Percentiles rank a stretch among this genome's conserved stretches.
phyloP scores from a whole-genome alignment of 2,888 invertebrate species.

The Diabrotica balteata region DNA sequence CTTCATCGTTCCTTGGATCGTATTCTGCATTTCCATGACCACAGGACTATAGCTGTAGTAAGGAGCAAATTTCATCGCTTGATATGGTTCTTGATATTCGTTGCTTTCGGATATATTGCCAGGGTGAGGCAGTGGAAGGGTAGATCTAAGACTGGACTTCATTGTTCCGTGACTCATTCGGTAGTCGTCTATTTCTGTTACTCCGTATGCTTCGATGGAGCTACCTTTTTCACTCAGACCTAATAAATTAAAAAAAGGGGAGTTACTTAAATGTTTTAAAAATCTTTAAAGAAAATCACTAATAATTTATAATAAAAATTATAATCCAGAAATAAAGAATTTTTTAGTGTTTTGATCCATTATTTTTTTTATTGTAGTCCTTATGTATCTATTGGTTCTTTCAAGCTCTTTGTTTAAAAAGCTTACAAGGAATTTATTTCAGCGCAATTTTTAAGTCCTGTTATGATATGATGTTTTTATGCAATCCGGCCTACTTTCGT shows the following conservation, averaged over 20 bases:
- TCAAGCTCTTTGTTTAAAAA: no score
- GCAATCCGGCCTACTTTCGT: no score
- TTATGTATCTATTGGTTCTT: no score
- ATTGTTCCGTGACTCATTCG: conserved; percentile 64
- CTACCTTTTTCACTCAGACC: conserved; percentile 38
- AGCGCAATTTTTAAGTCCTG: no score
- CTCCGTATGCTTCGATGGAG: conserved; percentile 66
- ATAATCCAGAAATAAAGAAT: no score
- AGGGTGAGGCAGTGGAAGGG: conserved; percentile 64
- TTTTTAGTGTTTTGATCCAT: no score
- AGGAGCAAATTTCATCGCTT: conserved; percentile 76
- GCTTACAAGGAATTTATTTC: no score
- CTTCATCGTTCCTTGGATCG: conserved; percentile 63
- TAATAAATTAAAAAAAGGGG: conserved; percentile 9
- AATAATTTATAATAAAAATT: no score
- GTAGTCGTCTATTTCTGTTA: conserved; percentile 68
- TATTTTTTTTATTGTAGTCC: no score
- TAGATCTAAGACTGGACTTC: conserved; percentile 62
- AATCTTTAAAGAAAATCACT: no score
- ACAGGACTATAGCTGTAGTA: conserved; percentile 80
- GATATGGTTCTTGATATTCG: conserved; percentile 82
- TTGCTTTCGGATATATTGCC: conserved; percentile 70
- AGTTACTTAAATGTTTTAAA: not conserved
- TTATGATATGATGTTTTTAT: no score
- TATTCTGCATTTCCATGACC: conserved; percentile 78